Evolutionary conservation across 2,888 invertebrate genomes (phyloP).

Genomic region (Athalia circularis): DNA sequence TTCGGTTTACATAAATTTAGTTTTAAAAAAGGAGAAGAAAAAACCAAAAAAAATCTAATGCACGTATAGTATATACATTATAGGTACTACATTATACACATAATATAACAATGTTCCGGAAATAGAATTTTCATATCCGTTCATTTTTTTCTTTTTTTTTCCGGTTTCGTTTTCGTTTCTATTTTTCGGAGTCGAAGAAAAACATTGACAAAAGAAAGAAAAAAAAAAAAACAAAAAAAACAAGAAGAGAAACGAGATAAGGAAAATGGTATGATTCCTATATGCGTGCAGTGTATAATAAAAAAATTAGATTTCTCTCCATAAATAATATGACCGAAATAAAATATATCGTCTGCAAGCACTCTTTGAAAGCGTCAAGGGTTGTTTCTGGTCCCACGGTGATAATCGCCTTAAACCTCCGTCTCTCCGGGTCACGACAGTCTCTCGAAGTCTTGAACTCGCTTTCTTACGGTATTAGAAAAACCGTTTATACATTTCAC

Average conservation of each 20-base stretch:
- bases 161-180: background rate
- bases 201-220: background rate
- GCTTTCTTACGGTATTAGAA: slow-evolving; percentile 2
- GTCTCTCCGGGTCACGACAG: slow-evolving; percentile 8
- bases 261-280: background rate
- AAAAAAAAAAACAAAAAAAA: background rate
- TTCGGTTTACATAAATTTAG: background rate
- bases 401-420: slow-evolving; percentile 58
- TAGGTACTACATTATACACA: too few relatives aligned
- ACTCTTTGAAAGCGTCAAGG: background rate
- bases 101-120: too few relatives aligned
- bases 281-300: too few relatives aligned
- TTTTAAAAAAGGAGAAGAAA: background rate
- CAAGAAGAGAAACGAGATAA: background rate
- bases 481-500: background rate
- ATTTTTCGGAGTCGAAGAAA: background rate
- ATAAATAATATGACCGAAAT: too few relatives aligned
- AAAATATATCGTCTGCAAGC: too few relatives aligned
- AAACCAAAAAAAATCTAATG: too few relatives aligned
- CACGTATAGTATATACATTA: too few relatives aligned
- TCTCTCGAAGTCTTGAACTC: slow-evolving; percentile 10
- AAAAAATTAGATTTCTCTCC: too few relatives aligned
- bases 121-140: background rate
- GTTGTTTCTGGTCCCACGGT: slow-evolving; percentile 58
- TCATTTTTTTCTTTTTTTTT: background rate